Base-by-base conservation (phyloP, 2,113 vertebrate genomes). In the Nyctibius bracteatus region DNA sequence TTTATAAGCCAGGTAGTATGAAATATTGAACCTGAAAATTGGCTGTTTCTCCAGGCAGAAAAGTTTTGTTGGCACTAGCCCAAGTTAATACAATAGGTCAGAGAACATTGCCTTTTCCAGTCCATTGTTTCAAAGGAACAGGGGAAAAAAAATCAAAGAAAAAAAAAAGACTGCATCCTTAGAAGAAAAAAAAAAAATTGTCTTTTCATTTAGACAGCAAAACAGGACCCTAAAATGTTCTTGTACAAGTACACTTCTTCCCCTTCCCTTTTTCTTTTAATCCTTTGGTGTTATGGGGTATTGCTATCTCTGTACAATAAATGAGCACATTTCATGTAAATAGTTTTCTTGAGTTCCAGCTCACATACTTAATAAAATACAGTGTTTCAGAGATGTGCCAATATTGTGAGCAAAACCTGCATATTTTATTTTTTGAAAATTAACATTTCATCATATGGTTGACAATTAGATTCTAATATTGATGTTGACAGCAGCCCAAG, bases 21-120 rank as follows among this genome's bases (percentile, higher is more conserved):
- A 94, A 94, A 95, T 79, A 91, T 39, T 90, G 89, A 92, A 89
- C 78, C 62, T 82, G 70, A 96, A 97, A 92, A 96, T 43, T 65
- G 44, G 65, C 39, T 80, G 28, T 63, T 95, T 90, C 70, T 96
- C 35, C 77, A 96, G 81, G 58, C 93, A 91, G 58, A 55, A 86
- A 96, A 95, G 81, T 94, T 84, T 84, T 46, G 68, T 91, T 96
- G 94, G 89, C 81, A 79, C 43, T 24, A 71, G 33, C 55, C 78
- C 87, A 87, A 92, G 78, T 77, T 92, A 96, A 95, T 85, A 92
- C 54, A 94, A 73, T 63, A 81, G 90, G 55, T 90, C 82, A 78
- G 55, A 84, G 75, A 67, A 86, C 55, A 90, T 46, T 5, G 8
- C n/a, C 0, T 0, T 90, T 94, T 94, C 55, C 54, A 87, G 47